A percentile compares a stretch with the other conserved stretches of the same genome.
These are phyloP conservation scores for Mormoops blainvillei DNA, from an alignment of 2,113 vertebrate species.

Conservation along the genomic window DNA sequence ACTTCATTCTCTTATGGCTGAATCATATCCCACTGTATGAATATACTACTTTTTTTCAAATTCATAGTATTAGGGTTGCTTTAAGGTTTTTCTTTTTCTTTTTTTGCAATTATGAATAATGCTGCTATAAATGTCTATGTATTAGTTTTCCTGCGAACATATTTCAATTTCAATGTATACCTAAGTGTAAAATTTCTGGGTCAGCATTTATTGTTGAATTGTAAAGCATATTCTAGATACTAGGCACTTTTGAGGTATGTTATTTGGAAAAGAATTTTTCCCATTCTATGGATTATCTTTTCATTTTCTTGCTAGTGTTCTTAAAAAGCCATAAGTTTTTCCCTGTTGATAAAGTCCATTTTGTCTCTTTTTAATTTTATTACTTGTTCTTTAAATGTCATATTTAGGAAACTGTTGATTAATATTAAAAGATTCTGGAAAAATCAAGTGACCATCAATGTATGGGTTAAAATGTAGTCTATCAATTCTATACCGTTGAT, in stretches of 20 bases:
- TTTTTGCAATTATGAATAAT: background rate
- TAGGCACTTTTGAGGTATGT: background rate
- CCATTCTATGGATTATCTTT: no score
- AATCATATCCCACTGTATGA: background rate
- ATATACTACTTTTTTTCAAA: background rate
- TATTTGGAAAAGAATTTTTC: background rate
- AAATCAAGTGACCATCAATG: background rate
- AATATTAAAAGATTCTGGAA: background rate
- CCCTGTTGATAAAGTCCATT: background rate
- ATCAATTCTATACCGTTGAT: background rate
- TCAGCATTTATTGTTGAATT: no score
- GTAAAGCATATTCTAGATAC: background rate
- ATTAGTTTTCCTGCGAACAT: background rate
- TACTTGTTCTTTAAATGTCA: background rate
- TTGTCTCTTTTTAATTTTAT: background rate
- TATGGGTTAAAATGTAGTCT: background rate
- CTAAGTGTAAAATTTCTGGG: background rate
- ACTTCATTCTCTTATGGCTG: background rate
- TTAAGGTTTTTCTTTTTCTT: background rate
- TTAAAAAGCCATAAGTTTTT: no score
- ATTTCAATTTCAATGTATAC: background rate
- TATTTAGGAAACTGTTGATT: background rate
- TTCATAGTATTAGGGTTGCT: background rate
- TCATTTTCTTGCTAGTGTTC: no score
- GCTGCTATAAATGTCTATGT: background rate